Evolutionary conservation across 2,113 vertebrate genomes (phyloP), one percentile per base, ranked within the genome.

Genomic region (Oophaga pumilio): DNA sequence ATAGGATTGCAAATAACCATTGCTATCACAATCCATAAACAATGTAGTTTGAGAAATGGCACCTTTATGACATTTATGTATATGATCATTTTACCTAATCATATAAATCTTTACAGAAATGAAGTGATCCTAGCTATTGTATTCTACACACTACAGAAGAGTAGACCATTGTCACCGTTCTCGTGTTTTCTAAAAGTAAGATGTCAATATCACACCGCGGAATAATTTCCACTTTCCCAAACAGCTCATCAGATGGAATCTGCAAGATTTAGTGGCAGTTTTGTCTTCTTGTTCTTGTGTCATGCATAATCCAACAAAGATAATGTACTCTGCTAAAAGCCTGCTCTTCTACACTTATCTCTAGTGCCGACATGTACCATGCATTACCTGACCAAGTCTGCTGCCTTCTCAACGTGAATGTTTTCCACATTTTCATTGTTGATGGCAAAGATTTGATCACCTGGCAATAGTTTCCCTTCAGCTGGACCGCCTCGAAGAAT

Each of bases 381-480:
- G 18, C 62, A 79, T 92, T 92, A 99, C 98, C 97, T 97, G 89
- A 99, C 93, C 91, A 98, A 93, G 90, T 94, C 89, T 26, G 95
- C 93, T 0, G 95, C 95, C 89, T 94, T 93, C 71, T 97, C 96
- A 0, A 91, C 90, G n/a, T 95, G 95, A 85, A 96, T 0, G 43
- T 95, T 93, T 2, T 96, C 96, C 26, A 96, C 90, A 0, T 85
- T 53, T 9, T 91, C 93, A 1, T 96, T 94, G 91, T 99, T 98
- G 89, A 99, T 96, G 78, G 90, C 93, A 86, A 98, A 90, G 69
- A 99, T 94, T 87, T 97, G 98, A 91, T 99, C 98, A 0, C 97
- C 97, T 0, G 95, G 96, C 92, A 93, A 95, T 85, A 99, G 95
- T 89, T 97, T 97, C 88, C 98, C 97, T 0, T 99, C 96, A 4